Evolutionary conservation across 2,113 vertebrate genomes (phyloP).

Genomic region (Ctenomys sociabilis): DNA sequence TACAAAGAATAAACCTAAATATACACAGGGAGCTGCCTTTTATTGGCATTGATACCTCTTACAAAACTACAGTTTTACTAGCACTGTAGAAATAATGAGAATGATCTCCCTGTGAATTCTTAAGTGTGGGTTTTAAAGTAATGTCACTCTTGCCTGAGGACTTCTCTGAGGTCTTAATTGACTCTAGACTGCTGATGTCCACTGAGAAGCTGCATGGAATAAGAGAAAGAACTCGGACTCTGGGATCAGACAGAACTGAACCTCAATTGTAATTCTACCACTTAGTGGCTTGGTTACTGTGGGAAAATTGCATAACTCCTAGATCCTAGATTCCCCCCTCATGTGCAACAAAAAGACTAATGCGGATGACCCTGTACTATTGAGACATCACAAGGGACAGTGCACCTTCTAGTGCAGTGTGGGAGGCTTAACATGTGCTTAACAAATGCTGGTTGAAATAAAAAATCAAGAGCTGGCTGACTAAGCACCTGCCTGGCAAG

Average conservation of each 20-base stretch:
- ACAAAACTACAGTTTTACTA: background rate
- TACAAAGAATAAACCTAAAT: background rate
- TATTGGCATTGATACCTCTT: background rate
- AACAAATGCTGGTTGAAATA: slow-evolving; percentile 23
- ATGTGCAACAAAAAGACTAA: background rate
- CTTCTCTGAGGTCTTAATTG: background rate
- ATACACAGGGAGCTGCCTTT: background rate
- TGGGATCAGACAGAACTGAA: background rate
- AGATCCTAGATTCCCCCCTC: background rate
- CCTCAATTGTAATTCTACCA: background rate
- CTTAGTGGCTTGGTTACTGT: background rate
- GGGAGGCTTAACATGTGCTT: background rate
- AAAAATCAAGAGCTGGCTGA: background rate
- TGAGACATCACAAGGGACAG: background rate
- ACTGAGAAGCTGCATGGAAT: background rate
- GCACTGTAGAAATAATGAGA: background rate
- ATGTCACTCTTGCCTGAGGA: background rate
- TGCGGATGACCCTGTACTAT: background rate
- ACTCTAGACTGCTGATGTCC: background rate
- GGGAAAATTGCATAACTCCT: background rate
- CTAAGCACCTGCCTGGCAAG: no score
- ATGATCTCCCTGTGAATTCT: background rate
- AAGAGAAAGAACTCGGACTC: background rate
- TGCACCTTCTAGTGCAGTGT: background rate
- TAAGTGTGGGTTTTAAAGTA: background rate